phyloP scores from a whole-genome alignment of 2,113 vertebrate species.

The Trematomus loennbergii region DNA sequence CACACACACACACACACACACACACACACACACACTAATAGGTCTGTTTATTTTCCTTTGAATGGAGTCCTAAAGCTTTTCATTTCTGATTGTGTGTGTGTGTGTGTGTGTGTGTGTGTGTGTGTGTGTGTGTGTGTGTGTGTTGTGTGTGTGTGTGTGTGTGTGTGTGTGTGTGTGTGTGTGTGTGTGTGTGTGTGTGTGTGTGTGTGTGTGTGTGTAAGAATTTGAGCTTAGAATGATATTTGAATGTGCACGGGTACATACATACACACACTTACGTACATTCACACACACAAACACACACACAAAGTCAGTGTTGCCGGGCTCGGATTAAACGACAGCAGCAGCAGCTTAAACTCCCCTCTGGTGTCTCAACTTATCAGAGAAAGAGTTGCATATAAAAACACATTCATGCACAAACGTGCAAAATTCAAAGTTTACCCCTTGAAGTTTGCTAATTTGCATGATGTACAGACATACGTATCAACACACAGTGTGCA shows the following conservation, averaged over 20 bases:
- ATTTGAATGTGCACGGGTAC: background rate
- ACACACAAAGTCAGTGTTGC: constrained; percentile 15
- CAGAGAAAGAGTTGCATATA: constrained; percentile 5
- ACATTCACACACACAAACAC: constrained; percentile 23
- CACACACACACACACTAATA: too few species aligned
- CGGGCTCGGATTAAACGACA: constrained; percentile 36
- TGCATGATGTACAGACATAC: background rate
- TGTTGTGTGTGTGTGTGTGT: background rate
- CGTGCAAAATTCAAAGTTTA: constrained; percentile 5
- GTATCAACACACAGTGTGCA: background rate
- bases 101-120: constrained; percentile 1
- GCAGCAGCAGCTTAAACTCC: constrained; percentile 35
- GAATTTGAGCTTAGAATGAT: constrained; percentile 38
- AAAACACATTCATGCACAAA: constrained; percentile 16
- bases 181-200: background rate
- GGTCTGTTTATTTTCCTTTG: constrained; percentile 48
- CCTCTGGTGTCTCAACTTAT: constrained; percentile 26
- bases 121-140: too few species aligned
- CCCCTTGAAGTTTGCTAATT: constrained; percentile 5
- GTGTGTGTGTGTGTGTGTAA: constrained; percentile 5
- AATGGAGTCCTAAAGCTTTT: constrained; percentile 32
- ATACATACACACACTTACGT: constrained; percentile 4
- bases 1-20: background rate
- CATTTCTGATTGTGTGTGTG: constrained; percentile 11
- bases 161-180: background rate